Percentiles rank a stretch among this genome's conserved stretches.
Conservation (phyloP, 2,113 vertebrate genomes). For the Gnathonemus echidnorhynchus region DNA sequence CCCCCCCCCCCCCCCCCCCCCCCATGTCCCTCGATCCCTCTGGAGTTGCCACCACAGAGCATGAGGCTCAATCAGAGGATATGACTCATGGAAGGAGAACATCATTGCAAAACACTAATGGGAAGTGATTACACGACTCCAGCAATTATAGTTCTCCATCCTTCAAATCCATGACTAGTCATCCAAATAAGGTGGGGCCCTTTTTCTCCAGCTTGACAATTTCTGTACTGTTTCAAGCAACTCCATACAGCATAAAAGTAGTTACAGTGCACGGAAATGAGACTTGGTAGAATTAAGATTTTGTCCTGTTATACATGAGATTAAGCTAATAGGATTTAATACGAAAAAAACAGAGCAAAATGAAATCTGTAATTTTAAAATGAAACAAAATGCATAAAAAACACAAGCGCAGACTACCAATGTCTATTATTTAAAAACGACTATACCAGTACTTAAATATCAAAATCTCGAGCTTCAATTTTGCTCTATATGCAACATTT, state of each 20-base stretch:
- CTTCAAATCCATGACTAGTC: background rate
- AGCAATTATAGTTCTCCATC: background rate
- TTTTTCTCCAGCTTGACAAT: background rate
- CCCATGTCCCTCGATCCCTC: background rate
- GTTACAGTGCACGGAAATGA: background rate
- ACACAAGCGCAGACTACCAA: background rate
- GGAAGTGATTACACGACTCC: background rate
- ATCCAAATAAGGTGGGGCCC: background rate
- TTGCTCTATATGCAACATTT: background rate
- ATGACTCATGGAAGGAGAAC: background rate
- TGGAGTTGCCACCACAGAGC: background rate
- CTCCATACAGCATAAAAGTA: background rate
- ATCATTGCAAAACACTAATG: background rate
- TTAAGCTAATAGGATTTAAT: background rate
- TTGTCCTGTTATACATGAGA: background rate
- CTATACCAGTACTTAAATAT: background rate
- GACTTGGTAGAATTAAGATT: background rate
- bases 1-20: background rate
- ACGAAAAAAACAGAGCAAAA: background rate
- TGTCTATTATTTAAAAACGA: background rate
- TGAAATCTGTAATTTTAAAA: background rate
- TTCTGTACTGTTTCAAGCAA: background rate
- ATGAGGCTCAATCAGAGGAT: background rate
- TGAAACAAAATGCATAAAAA: background rate
- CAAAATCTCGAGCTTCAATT: background rate